A percentile compares a stretch with the other conserved stretches of the same genome.
phyloP scores from a whole-genome alignment of 92 coral and sea anemone genomes.

The Epizoanthus rinbou region DNA sequence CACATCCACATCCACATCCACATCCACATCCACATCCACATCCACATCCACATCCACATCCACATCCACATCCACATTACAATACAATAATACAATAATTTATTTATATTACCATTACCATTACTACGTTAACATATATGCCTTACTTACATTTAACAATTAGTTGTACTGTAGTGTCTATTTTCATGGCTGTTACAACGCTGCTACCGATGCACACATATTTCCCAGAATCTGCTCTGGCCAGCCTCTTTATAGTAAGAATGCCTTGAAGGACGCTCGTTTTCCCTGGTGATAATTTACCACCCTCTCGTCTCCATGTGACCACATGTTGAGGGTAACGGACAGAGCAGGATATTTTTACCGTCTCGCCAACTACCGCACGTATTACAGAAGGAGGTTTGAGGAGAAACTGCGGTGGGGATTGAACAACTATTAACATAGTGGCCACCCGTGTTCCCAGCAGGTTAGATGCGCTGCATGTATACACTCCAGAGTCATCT shows the following conservation, averaged over 20 bases:
- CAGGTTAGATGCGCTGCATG: neutral
- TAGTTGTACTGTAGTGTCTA: neutral
- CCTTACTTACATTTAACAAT: neutral
- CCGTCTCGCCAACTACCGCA: neutral
- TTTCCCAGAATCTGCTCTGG: neutral
- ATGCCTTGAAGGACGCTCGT: neutral
- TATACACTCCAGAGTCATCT: no score
- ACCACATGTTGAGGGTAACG: no score
- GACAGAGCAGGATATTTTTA: neutral
- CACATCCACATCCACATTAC: no score
- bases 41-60: no score
- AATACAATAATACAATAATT: no score
- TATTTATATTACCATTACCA: no score
- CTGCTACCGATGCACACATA: conserved; percentile 14
- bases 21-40: no score
- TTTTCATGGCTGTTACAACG: no score
- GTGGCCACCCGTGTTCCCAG: neutral
- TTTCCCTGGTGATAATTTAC: neutral
- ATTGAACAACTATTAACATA: neutral
- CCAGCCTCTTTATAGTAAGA: neutral
- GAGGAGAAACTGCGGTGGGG: neutral
- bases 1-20: no score
- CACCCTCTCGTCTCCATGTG: conserved; percentile 16
- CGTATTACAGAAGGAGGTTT: neutral
- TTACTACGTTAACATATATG: no score